A percentile compares a stretch with the other conserved stretches of the same genome.
phyloP scores from a whole-genome alignment of 2,888 invertebrate species.

The Polylopha cassiicola region DNA sequence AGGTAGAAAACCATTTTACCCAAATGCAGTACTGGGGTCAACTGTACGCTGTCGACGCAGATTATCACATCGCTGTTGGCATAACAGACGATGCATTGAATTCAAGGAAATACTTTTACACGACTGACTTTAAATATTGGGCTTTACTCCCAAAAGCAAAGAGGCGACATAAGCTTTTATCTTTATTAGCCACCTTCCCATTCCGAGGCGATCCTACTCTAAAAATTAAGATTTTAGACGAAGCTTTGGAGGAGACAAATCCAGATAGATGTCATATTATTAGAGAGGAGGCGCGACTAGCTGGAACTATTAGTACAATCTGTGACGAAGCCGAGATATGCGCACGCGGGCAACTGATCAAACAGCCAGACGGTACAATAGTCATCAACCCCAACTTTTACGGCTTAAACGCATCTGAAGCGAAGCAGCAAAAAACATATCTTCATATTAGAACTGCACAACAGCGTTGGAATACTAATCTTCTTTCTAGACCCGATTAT shows the following conservation, averaged over 20 bases:
- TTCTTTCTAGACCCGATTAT: slow-evolving; percentile 86
- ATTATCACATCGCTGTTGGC: slow-evolving; percentile 91
- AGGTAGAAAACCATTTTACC: slow-evolving; percentile 90
- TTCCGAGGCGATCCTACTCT: slow-evolving; percentile 74
- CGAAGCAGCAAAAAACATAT: slow-evolving; percentile 84
- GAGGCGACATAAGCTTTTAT: slow-evolving; percentile 59
- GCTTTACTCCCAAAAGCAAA: slow-evolving; percentile 64
- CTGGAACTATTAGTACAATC: slow-evolving; percentile 83
- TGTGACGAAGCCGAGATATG: slow-evolving; percentile 85
- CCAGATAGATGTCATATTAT: slow-evolving; percentile 71
- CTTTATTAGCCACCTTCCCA: slow-evolving; percentile 60
- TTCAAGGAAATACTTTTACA: slow-evolving; percentile 87
- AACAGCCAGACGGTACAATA: slow-evolving; percentile 83
- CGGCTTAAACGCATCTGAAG: slow-evolving; percentile 80
- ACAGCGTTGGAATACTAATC: slow-evolving; percentile 84
- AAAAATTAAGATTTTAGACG: slow-evolving; percentile 67
- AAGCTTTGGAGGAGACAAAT: slow-evolving; percentile 54
- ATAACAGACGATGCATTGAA: slow-evolving; percentile 73
- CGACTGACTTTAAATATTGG: slow-evolving; percentile 84
- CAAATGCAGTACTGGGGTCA: slow-evolving; percentile 92
- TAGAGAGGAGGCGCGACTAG: slow-evolving; percentile 87
- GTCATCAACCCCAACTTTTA: slow-evolving; percentile 84
- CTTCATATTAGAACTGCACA: slow-evolving; percentile 84
- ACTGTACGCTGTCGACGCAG: slow-evolving; percentile 84
- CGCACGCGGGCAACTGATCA: slow-evolving; percentile 87